Evolutionary conservation across 2,113 vertebrate species (phyloP).

Genomic region (Athene noctua): DNA sequence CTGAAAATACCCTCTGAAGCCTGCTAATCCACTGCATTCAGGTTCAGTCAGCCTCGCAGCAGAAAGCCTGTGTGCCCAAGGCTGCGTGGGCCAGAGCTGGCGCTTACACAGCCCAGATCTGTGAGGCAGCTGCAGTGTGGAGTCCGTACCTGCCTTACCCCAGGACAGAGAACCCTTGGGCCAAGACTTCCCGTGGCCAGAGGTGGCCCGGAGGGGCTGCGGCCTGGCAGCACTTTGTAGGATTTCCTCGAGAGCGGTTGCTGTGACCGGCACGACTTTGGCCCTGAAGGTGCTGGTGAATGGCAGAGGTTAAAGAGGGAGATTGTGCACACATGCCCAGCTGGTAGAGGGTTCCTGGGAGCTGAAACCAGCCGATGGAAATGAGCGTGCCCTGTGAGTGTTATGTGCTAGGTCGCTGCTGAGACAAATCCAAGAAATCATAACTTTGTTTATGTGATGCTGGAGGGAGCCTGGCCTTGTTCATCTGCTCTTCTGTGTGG

Average conservation of each 20-base stretch:
- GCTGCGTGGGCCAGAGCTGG: neutral
- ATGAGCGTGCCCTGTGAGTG: no score
- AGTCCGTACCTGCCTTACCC: neutral
- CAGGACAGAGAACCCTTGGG: neutral
- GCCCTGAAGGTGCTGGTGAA: neutral
- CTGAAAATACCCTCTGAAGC: neutral
- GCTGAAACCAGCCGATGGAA: neutral
- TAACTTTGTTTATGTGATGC: no score
- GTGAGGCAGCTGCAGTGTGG: neutral
- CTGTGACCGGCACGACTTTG: neutral
- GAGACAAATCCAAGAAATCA: neutral
- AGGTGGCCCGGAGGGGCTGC: neutral
- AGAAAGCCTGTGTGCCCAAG: neutral
- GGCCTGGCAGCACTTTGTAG: neutral
- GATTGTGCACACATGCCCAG: neutral
- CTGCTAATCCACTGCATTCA: neutral
- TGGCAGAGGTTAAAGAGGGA: neutral
- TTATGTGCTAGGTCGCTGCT: no score
- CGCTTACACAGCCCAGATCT: no score
- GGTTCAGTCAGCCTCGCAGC: neutral
- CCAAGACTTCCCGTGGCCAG: neutral
- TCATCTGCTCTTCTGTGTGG: neutral
- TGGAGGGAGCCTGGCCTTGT: neutral
- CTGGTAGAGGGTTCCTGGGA: neutral
- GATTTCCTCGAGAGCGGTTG: neutral